Base-by-base conservation (phyloP, 2,797 vertebrate genomes). In the Poecile montanus region DNA sequence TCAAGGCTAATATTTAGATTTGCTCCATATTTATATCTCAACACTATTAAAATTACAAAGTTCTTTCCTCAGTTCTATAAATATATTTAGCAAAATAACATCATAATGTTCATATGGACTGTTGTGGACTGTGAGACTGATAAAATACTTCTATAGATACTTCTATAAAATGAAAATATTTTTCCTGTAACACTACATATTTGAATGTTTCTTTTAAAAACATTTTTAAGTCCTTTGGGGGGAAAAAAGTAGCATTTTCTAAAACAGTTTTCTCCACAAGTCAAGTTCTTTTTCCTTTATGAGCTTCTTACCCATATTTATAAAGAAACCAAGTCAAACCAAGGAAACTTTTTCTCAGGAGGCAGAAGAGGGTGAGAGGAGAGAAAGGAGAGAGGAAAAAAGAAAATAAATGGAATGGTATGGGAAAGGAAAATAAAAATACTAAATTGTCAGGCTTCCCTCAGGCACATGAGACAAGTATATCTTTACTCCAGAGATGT, bases 221-320 rank as follows among this genome's bases (percentile, higher is more conserved):
- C 0, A 10, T 4, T 60, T 70, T 58, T 2, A 16, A 51, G 9
- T 23, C 22, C 4, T 62, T 74, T 32, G 17, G 1, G 8, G 5
- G 2, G 14, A 56, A 36, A 26, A 26, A 48, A 27, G 1, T 14
- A 16, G 1, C 26, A 42, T 40, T 40, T 40, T 40, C 38, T 40
- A 40, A 40, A 40, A 40, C 38, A 40, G 38, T 40, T 40, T 45
- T 18, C 11, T 53, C 3, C 10, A 38, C 7, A 80, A 42, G 1
- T 50, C 3, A 74, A 70, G 6, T 30, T 51, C 1, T 42, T 63
- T 76, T 74, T 82, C 16, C 7, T 61, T 2, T 29, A 40, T 1
- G 1, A 79, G 2, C 5, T 83, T 61, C 29, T 85, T 75, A 38
- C 7, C 3, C 4, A 11, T 84, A 56, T 54, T 74, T 47, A n/a